A percentile compares a stretch with the other conserved stretches of the same genome.
Conservation (phyloP, 2,797 vertebrate genomes). For the Sciurus carolinensis region DNA sequence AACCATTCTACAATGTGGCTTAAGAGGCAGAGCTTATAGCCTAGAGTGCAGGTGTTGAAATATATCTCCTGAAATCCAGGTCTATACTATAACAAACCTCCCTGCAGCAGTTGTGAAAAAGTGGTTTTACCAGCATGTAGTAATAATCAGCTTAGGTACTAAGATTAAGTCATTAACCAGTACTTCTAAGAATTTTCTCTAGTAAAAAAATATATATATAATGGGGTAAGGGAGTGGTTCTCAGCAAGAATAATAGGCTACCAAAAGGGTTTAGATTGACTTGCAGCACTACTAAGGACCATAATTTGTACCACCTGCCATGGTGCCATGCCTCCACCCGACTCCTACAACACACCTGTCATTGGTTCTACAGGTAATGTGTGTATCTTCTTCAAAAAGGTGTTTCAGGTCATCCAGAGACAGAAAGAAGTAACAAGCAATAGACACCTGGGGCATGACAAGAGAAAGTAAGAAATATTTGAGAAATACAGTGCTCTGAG, state of each 20-base stretch:
- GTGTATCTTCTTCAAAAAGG: background rate
- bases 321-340: background rate
- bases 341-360: background rate
- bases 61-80: background rate
- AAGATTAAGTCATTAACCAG: background rate
- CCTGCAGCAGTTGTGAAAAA: background rate
- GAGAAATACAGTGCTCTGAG: background rate
- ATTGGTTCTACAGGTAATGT: background rate
- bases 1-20: background rate
- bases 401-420: background rate
- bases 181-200: background rate
- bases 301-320: background rate
- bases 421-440: background rate
- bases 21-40: background rate
- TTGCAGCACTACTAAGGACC: background rate
- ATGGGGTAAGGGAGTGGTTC: rapidly evolving
- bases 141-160: background rate
- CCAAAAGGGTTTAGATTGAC: background rate
- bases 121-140: background rate
- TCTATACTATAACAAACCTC: background rate
- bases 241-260: background rate
- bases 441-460: background rate
- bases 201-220: background rate
- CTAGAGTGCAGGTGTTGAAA: background rate
- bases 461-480: background rate